Conservation (phyloP, 2,888 invertebrate species). For the Polydrusus cervinus region DNA sequence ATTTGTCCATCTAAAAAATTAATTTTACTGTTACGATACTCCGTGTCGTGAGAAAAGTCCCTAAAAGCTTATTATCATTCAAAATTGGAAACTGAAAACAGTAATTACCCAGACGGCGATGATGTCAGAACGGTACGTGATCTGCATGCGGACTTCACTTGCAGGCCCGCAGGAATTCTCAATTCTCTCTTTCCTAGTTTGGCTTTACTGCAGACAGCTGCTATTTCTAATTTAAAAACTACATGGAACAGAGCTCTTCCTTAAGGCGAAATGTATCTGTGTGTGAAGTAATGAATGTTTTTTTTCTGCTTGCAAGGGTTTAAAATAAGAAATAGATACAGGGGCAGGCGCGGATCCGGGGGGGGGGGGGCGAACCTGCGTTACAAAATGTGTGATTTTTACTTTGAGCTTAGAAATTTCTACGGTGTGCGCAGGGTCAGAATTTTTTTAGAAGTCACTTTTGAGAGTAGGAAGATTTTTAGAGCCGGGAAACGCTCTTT, state of each 20-base stretch:
- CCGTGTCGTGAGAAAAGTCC: conserved; percentile 61
- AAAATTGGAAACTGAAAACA: conserved; percentile 65
- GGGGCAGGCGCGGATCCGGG: too few relatives aligned
- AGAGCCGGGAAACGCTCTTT: too few relatives aligned
- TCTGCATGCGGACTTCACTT: conserved; percentile 36
- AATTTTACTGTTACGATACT: conserved; percentile 24
- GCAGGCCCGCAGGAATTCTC: conserved; percentile 47
- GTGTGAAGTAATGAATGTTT: not conserved
- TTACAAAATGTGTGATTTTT: too few relatives aligned
- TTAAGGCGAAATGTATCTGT: not conserved
- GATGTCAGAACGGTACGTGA: conserved; percentile 59
- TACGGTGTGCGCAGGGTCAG: too few relatives aligned
- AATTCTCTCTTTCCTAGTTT: conserved; percentile 41
- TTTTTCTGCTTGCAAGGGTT: too few relatives aligned
- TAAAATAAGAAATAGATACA: too few relatives aligned
- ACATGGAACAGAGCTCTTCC: conserved; percentile 8
- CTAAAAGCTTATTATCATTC: conserved; percentile 63
- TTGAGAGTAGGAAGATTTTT: too few relatives aligned
- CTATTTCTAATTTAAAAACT: conserved; percentile 33
- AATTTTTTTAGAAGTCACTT: too few relatives aligned
- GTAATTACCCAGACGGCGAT: conserved; percentile 62
- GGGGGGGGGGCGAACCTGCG: too few relatives aligned
- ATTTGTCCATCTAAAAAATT: not conserved
- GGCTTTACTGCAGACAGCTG: conserved; percentile 43
- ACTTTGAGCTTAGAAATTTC: too few relatives aligned